Base-by-base conservation (phyloP, 2,888 invertebrate genomes). In the Gandaritis pyraliata region DNA sequence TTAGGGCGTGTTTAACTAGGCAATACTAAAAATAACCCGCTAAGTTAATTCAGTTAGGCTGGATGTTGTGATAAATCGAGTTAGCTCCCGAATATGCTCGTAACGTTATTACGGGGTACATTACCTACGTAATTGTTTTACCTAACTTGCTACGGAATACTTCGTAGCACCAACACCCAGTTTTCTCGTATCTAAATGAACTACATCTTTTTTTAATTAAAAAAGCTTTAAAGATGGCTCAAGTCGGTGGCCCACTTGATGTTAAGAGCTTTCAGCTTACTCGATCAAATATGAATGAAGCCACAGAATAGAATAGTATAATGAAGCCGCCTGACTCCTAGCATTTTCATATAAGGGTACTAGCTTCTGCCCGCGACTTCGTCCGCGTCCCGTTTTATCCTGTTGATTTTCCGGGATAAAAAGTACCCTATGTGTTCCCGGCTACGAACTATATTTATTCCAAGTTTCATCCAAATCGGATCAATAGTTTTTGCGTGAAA, bases 81-180 rank as follows among this genome's bases (percentile, higher is more conserved):
- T 61, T 55, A 46, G 45, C 39, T 46, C 46, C 10, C 13, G 41
- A 41, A 29, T n/a, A 48, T 50, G 18, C 36, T 47, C 16, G 6
- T 38, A 55, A 50, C 54, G 8, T 54, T 49, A 8, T 50, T 54
- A 60, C 46, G 41, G 39, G 30, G 55, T 15, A 60, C 51, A 61
- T 61, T 51, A 41, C 43, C 45, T 11, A n/a, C 43, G 36, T 49
- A 54, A 54, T 54, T 51, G 46, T 39, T 16, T 51, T 36, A 49
- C 53, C 23, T 23, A 23, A 33, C 33, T 33, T 1, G 33, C 33
- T 33, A 45, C 36, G 53, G 5, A 18, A 46, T 51, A 13, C 43
- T 33, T 41, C 52, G 18, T 43, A 18, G 48, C 48, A 48, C 8
- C 38, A n/a, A 13, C n/a, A n/a, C 50, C 48, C 5, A 23, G n/a